phyloP scores from a whole-genome alignment of 2,113 vertebrate species.

The Chaetodon auriga region DNA sequence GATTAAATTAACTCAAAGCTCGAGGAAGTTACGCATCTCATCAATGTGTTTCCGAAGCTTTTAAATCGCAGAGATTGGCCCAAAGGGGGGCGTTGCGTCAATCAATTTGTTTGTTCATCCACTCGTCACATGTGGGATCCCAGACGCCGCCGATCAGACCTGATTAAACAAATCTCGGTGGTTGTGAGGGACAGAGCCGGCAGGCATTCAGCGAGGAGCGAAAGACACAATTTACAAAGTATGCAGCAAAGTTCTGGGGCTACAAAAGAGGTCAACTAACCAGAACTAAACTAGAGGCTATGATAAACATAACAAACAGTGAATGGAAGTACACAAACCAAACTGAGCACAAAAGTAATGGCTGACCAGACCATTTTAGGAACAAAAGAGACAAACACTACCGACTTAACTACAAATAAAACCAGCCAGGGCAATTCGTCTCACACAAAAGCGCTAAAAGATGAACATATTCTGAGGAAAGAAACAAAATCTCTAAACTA shows the following conservation, averaged over 20 bases:
- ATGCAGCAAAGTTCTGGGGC: neutral
- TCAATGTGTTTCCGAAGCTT: neutral
- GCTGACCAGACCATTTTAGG: too few species aligned
- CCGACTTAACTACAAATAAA: too few species aligned
- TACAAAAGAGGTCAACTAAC: neutral
- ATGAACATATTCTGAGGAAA: too few species aligned
- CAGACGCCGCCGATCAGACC: neutral
- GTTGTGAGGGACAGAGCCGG: neutral
- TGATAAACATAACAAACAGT: too few species aligned
- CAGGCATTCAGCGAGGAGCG: neutral
- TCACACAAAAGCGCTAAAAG: too few species aligned
- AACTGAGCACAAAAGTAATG: too few species aligned
- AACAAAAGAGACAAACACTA: too few species aligned
- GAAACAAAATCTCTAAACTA: too few species aligned
- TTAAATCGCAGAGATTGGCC: neutral
- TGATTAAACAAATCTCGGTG: neutral
- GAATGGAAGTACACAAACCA: too few species aligned
- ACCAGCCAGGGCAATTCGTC: too few species aligned
- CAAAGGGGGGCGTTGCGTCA: neutral
- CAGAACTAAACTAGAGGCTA: too few species aligned
- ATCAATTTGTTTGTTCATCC: neutral
- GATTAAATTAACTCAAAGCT: constrained; percentile 8
- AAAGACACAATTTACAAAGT: neutral
- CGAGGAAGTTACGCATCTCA: neutral
- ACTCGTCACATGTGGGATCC: neutral